A percentile compares a stretch with the other conserved stretches of the same genome.
Evolutionary conservation across 64 coral and sea anemone species (phyloP).

Genomic region (Montipora sp.): DNA sequence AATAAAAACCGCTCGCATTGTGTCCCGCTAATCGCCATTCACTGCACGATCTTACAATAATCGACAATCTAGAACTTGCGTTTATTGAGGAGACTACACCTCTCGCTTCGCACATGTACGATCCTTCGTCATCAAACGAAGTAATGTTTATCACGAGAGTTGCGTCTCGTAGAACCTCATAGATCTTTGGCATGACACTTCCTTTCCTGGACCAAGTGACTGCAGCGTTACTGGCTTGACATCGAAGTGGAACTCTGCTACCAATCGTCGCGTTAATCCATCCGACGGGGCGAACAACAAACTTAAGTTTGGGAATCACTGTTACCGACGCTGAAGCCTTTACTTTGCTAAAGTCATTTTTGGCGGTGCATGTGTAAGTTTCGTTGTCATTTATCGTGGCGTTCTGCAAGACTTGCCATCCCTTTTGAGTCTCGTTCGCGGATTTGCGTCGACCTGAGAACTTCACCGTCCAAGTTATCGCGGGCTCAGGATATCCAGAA

Average conservation of each 20-base stretch:
- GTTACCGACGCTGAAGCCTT: slow-evolving; percentile 43
- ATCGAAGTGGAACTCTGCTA: neutral
- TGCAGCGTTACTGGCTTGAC: slow-evolving; percentile 18
- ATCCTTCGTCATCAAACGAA: slow-evolving; percentile 50
- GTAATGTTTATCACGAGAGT: slow-evolving; percentile 49
- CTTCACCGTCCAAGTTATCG: slow-evolving; percentile 45
- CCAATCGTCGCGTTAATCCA: neutral
- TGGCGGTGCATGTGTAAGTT: slow-evolving; percentile 58
- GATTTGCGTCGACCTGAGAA: neutral
- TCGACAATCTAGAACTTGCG: slow-evolving; percentile 1
- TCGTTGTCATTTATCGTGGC: slow-evolving; percentile 48
- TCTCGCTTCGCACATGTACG: slow-evolving; percentile 45
- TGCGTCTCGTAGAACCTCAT: slow-evolving; percentile 48
- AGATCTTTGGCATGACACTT: neutral
- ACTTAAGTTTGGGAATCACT: slow-evolving; percentile 50
- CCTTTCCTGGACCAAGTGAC: slow-evolving; percentile 58
- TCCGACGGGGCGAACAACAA: slow-evolving; percentile 26
- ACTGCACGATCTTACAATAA: slow-evolving; percentile 67
- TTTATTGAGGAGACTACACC: slow-evolving; percentile 25
- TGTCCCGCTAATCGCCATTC: slow-evolving; percentile 46
- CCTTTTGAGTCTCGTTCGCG: neutral
- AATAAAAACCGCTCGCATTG: slow-evolving; percentile 23
- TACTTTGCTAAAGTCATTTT: slow-evolving; percentile 58
- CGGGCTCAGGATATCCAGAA: slow-evolving; percentile 61
- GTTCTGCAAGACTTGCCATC: slow-evolving; percentile 42